Percentiles rank a stretch among this genome's conserved stretches.
These are phyloP conservation scores for Pachycephus smyrnensis DNA, from an alignment of 2,888 invertebrate species.

Conservation along the genomic window DNA sequence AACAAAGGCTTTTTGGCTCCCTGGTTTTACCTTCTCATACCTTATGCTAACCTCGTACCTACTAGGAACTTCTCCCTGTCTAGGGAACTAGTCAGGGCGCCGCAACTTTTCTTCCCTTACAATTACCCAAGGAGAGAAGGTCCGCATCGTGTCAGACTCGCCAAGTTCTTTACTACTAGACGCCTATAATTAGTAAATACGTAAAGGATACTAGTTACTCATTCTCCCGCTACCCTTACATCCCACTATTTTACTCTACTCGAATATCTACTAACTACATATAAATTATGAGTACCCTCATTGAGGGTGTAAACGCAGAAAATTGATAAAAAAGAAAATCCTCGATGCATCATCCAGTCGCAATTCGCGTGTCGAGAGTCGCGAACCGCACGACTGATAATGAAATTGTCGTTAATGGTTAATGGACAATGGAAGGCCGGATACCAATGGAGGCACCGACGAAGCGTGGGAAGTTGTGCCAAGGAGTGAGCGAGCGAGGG, in stretches of 20 bases:
- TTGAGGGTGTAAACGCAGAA: background rate
- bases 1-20: conserved; percentile 14
- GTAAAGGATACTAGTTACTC: background rate
- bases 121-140: background rate
- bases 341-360: background rate
- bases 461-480: conserved; percentile 36
- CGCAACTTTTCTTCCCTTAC: background rate
- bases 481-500: conserved; percentile 16
- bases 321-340: background rate
- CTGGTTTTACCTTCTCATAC: background rate
- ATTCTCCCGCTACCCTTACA: background rate
- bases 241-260: background rate
- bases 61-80: background rate
- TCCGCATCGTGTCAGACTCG: background rate
- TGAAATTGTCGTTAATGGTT: conserved; percentile 49
- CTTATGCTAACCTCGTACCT: background rate
- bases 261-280: background rate
- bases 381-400: conserved; percentile 38
- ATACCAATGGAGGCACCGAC: conserved; percentile 24
- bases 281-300: background rate
- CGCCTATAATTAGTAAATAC: background rate
- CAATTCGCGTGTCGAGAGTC: conserved; percentile 13
- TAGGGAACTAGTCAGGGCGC: background rate
- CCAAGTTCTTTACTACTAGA: background rate
- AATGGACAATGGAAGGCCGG: conserved; percentile 43